Percentiles rank a stretch among this genome's conserved stretches.
Conservation (phyloP, 2,888 invertebrate genomes). For the Habroteleia sp. region DNA sequence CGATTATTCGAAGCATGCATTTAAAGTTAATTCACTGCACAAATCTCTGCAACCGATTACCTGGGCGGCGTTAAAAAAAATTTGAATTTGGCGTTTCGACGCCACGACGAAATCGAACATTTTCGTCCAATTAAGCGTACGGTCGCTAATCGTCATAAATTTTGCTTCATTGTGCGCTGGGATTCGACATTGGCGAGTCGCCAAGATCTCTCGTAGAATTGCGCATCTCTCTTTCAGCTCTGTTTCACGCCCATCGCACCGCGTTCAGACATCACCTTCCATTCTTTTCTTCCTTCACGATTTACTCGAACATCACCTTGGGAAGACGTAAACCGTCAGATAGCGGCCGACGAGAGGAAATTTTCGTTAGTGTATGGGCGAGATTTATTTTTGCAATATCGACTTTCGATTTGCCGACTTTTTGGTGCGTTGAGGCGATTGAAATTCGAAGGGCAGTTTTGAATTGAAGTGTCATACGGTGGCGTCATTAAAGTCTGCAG, state of each 20-base stretch:
- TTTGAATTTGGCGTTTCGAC: conserved; percentile 21
- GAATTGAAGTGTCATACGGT: neutral
- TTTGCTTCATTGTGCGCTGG: conserved; percentile 32
- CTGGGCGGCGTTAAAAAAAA: conserved; percentile 26
- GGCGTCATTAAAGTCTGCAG: conserved; percentile 15
- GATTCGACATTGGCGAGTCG: conserved; percentile 24
- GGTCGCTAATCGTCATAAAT: conserved; percentile 57
- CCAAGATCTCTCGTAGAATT: conserved; percentile 45
- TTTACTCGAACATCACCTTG: conserved; percentile 40
- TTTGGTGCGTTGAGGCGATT: conserved; percentile 7
- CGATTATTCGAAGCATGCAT: too few species aligned
- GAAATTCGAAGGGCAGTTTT: conserved; percentile 8
- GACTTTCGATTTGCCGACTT: conserved; percentile 43
- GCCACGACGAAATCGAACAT: conserved; percentile 23
- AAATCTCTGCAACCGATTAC: too few species aligned
- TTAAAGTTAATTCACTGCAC: too few species aligned
- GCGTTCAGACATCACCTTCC: conserved; percentile 38
- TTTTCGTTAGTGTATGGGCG: conserved; percentile 33
- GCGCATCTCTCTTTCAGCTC: conserved; percentile 42
- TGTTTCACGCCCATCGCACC: conserved; percentile 56
- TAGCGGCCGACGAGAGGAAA: conserved; percentile 23
- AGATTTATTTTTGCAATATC: conserved; percentile 48
- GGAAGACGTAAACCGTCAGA: conserved; percentile 22
- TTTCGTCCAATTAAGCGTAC: conserved; percentile 49
- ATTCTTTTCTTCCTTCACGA: conserved; percentile 43